Evolutionary conservation across 2,113 vertebrate genomes (phyloP), one percentile per base, ranked within the genome.

Genomic region (Apodemus sylvaticus): DNA sequence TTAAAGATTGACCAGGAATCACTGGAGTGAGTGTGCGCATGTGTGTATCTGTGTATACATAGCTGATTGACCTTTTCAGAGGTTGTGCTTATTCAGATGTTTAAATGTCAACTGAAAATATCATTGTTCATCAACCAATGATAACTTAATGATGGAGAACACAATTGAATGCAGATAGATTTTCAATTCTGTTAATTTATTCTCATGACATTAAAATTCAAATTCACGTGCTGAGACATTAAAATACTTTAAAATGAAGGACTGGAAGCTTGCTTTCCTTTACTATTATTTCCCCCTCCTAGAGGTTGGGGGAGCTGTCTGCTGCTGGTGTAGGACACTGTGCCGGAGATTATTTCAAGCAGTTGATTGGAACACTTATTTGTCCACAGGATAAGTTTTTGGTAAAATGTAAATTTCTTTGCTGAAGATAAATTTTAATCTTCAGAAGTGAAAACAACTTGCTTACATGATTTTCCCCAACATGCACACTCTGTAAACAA

Each of bases 91-190:
- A 26, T 39, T 81, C 39, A 86, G 0, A 71, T 79, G 70, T 53
- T 78, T 79, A 76, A 89, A 48, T 42, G 70, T 87, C 86, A 93
- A 64, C 31, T 93, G 85, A 78, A 86, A 92, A 92, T 53, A 51
- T 8, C 53, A 60, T 51, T 42, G 16, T 87, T 92, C 29, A 77
- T 42, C n/a, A 20, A 64, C 55, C 81, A 31, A 2, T 48, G 64
- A 60, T 92, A 24, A 9, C 45, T 66, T 62, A 53, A 36, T 5
- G 55, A 45, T 24, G 16, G 83, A 86, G 76, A 71, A 3, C 13
- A 78, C 60, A 94, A 91, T 10, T 45, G 20, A 81, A 12, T 55
- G 64, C 29, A 62, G 34, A n/a, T 66, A 8, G 22, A 34, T 34
- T 70, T 71, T 42, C 66, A 86, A 22, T 66, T 77, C 0, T 66